A percentile compares a stretch with the other conserved stretches of the same genome.
Conservation (phyloP, 2,113 vertebrate genomes). For the Delphinapterus leucas region DNA sequence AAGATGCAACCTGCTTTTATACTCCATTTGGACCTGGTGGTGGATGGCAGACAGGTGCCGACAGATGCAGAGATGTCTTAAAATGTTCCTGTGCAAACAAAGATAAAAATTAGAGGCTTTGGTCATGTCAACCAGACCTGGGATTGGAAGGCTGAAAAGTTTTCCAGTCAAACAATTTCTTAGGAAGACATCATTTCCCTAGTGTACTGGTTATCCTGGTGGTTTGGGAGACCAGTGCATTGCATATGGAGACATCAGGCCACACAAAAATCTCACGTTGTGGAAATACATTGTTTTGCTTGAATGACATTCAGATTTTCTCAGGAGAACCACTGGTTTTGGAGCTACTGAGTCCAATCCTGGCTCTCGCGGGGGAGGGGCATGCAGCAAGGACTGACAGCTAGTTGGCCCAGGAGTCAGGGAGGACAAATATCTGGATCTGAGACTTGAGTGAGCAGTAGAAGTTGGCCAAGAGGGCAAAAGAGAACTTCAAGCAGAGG, state of each 20-base stretch:
- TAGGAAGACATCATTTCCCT: not conserved
- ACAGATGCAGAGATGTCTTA: not conserved
- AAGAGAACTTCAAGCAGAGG: not conserved
- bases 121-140: not conserved
- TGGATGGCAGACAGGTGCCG: not conserved
- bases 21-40: not conserved
- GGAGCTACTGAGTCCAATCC: not conserved
- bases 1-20: not conserved
- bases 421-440: not conserved
- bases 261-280: not conserved
- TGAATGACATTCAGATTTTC: not conserved
- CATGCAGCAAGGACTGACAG: not conserved
- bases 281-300: not conserved
- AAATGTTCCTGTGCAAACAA: not conserved
- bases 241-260: no score
- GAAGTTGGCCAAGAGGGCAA: not conserved
- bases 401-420: not conserved
- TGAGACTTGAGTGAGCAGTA: not conserved
- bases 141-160: not conserved
- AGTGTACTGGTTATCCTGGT: not conserved
- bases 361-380: rapidly evolving
- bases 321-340: not conserved
- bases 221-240: not conserved
- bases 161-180: not conserved
- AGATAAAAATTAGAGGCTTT: not conserved